Conservation (phyloP, 2,888 invertebrate species). For the Dasysyrphus tricinctus region DNA sequence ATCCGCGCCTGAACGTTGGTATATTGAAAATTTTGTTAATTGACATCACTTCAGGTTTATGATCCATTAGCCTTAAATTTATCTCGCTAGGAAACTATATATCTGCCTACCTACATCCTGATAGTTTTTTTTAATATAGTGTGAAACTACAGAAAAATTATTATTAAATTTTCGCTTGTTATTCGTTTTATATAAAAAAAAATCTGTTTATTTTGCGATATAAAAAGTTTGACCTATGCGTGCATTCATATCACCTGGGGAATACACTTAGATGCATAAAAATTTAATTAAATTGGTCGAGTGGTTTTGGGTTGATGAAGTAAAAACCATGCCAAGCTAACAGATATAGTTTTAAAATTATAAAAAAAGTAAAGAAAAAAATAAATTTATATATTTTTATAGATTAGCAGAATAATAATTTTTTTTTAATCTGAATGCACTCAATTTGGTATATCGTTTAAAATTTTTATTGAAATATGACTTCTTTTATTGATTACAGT, state of each 20-base stretch:
- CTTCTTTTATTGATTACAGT: constrained; percentile 1
- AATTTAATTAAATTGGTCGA: constrained; percentile 33
- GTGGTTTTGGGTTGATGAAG: constrained; percentile 32
- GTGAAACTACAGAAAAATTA: neutral
- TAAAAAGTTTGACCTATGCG: neutral
- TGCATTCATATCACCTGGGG: constrained; percentile 1
- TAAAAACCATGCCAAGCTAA: constrained; percentile 2
- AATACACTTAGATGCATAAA: constrained; percentile 24
- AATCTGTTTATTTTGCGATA: neutral
- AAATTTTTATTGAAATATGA: neutral
- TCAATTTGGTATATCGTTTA: constrained; percentile 5
- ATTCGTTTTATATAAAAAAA: neutral
- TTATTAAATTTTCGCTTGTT: neutral
- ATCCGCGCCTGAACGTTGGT: too few relatives aligned
- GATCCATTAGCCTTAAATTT: constrained; percentile 28
- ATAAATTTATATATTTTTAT: neutral
- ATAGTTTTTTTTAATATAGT: neutral
- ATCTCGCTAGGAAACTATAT: neutral
- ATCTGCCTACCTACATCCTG: neutral
- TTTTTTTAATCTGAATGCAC: neutral
- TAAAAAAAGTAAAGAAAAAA: neutral
- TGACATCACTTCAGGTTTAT: constrained; percentile 36
- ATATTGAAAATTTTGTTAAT: constrained; percentile 15
- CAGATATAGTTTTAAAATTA: constrained; percentile 20
- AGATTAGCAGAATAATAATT: constrained; percentile 8